Evolutionary conservation across 1,140 invertebrate genomes (phyloP).

Genomic region (Drosophila trapezifrons): DNA sequence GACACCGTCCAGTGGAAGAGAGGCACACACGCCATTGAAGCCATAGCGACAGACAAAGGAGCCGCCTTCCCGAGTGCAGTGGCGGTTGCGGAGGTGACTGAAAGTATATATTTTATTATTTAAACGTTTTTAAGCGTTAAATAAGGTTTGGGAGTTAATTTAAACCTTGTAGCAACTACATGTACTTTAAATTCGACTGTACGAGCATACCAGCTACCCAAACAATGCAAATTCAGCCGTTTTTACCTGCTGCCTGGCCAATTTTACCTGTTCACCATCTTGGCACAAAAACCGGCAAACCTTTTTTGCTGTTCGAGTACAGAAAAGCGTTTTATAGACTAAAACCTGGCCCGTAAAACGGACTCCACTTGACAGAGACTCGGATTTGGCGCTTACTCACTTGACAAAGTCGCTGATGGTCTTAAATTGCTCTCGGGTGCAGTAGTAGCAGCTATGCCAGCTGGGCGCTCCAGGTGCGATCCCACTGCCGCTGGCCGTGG

Average conservation of each 20-base stretch:
- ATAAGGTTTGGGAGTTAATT: no score
- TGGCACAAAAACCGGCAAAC: neutral
- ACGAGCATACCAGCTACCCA: neutral
- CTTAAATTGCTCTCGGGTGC: conserved; percentile 85
- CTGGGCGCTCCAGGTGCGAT: conserved; percentile 35
- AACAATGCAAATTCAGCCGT: neutral
- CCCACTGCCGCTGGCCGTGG: conserved; percentile 34
- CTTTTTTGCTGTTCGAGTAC: neutral
- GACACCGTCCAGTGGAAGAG: conserved; percentile 94
- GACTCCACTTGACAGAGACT: neutral
- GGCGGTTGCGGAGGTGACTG: conserved; percentile 92
- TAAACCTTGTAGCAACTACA: neutral
- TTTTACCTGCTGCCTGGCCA: conserved; percentile 10
- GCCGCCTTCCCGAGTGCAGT: conserved; percentile 94
- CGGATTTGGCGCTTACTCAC: conserved; percentile 68
- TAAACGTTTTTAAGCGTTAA: neutral
- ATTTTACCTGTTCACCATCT: conserved; percentile 7
- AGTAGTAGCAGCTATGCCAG: conserved; percentile 86
- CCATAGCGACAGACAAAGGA: conserved; percentile 96
- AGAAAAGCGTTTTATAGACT: neutral
- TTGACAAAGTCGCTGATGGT: conserved; percentile 85
- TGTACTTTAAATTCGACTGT: neutral
- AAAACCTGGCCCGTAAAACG: neutral
- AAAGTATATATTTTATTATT: neutral
- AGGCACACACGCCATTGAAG: conserved; percentile 93